phyloP scores from a whole-genome alignment of 2,888 invertebrate species.

The Linyphia triangularis region DNA sequence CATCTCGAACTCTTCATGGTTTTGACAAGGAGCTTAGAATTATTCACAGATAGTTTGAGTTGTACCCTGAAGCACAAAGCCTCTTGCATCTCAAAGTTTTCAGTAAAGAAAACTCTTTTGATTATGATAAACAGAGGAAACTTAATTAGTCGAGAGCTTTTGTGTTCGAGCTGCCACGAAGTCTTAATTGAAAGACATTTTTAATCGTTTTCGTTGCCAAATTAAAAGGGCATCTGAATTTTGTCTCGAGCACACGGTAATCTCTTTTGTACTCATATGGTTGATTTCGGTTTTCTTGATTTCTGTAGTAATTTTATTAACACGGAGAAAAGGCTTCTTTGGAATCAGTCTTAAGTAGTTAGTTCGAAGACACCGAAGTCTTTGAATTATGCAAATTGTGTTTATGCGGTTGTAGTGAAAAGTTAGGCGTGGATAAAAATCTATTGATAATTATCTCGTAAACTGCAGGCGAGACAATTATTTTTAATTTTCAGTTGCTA shows the following conservation, averaged over 20 bases:
- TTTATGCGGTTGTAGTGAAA: slow-evolving; percentile 29
- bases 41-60: slow-evolving; percentile 13
- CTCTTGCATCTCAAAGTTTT: slow-evolving; percentile 33
- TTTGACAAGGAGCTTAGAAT: slow-evolving; percentile 21
- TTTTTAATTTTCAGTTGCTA: neutral
- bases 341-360: slow-evolving; percentile 41
- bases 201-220: slow-evolving; percentile 51
- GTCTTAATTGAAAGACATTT: slow-evolving; percentile 65
- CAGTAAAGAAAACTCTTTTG: slow-evolving; percentile 44
- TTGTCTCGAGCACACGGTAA: slow-evolving; percentile 44
- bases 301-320: slow-evolving; percentile 54
- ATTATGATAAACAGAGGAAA: slow-evolving; percentile 45
- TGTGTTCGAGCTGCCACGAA: slow-evolving; percentile 39
- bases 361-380: neutral
- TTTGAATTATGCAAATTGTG: slow-evolving; percentile 55
- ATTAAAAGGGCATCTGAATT: slow-evolving; percentile 56
- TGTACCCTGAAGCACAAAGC: slow-evolving; percentile 39
- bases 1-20: slow-evolving; percentile 14
- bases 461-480: neutral
- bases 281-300: slow-evolving; percentile 68
- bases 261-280: slow-evolving; percentile 43
- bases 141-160: slow-evolving; percentile 60
- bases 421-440: slow-evolving; percentile 27
- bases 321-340: slow-evolving; percentile 23
- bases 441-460: slow-evolving; percentile 5